phyloP scores from a whole-genome alignment of 2,888 invertebrate species.

The Tromatobia lineatoria region DNA sequence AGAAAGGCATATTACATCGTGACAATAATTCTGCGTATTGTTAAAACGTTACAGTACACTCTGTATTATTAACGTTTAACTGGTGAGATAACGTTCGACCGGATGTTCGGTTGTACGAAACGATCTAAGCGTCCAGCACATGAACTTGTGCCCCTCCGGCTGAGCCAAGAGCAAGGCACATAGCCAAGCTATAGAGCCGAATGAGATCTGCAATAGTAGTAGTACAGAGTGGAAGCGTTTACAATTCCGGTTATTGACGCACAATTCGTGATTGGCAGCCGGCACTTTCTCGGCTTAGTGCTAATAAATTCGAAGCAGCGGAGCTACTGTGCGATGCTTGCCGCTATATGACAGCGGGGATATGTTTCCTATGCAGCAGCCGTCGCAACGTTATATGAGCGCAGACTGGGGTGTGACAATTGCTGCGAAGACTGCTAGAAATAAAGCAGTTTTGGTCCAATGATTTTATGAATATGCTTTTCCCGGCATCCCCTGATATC shows the following conservation, averaged over 20 bases:
- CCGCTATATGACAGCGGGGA: constrained; percentile 13
- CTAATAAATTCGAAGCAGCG: constrained; percentile 81
- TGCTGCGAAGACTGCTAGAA: constrained; percentile 72
- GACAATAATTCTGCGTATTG: constrained; percentile 79
- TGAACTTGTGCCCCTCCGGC: not conserved
- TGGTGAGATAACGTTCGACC: constrained; percentile 74
- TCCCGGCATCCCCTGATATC: constrained; percentile 34
- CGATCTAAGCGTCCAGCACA: constrained; percentile 55
- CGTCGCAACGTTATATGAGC: constrained; percentile 19
- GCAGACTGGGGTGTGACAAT: constrained; percentile 66
- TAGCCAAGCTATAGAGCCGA: not conserved
- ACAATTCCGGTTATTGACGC: constrained; percentile 81
- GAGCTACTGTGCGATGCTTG: no score
- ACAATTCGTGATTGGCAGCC: constrained; percentile 83
- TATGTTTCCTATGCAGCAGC: constrained; percentile 26
- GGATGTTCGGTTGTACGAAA: constrained; percentile 73
- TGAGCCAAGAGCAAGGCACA: not conserved
- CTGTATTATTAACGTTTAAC: constrained; percentile 79
- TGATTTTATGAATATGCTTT: constrained; percentile 84
- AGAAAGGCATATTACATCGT: constrained; percentile 56
- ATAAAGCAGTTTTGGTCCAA: constrained; percentile 83
- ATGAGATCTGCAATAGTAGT: constrained; percentile 25
- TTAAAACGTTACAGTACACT: constrained; percentile 74
- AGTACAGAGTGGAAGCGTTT: constrained; percentile 62
- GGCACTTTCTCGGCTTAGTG: constrained; percentile 80